Percentiles rank a stretch among this genome's conserved stretches.
phyloP scores from a whole-genome alignment of 2,113 vertebrate species.

The Thymallus thymallus region DNA sequence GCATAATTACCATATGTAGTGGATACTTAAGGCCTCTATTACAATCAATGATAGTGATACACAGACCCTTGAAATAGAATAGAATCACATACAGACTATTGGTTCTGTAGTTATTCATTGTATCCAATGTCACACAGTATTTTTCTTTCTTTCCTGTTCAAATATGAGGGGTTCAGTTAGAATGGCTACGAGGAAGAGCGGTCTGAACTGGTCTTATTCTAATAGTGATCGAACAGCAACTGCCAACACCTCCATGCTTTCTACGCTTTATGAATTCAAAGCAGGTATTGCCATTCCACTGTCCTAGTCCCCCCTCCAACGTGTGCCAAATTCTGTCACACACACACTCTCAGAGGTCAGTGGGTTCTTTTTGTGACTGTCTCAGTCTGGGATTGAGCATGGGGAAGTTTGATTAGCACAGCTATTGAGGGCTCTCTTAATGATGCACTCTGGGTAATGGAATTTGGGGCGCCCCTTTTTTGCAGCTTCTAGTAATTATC shows the following conservation, averaged over 20 bases:
- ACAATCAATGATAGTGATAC: too few relatives aligned
- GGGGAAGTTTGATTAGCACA: background rate
- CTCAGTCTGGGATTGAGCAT: background rate
- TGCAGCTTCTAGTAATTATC: constrained; percentile 1
- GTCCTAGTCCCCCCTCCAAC: background rate
- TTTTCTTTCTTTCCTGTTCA: too few relatives aligned
- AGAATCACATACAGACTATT: background rate
- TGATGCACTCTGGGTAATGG: constrained; percentile 5
- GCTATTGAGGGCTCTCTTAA: background rate
- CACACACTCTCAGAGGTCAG: constrained; percentile 20
- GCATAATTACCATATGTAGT: too few relatives aligned
- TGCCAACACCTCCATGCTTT: background rate
- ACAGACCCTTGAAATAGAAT: background rate
- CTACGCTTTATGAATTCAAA: background rate
- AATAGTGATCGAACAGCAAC: background rate
- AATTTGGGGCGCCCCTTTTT: background rate
- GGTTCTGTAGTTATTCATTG: too few relatives aligned
- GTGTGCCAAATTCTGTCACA: constrained; percentile 3
- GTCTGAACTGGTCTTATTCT: background rate
- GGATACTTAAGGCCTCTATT: too few relatives aligned
- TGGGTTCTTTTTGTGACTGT: background rate
- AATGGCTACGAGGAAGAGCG: background rate
- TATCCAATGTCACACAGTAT: too few relatives aligned
- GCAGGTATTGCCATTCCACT: background rate
- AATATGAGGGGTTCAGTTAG: background rate